Base-by-base conservation (phyloP, 2,797 vertebrate genomes). In the Hypotaenidia philippensis region DNA sequence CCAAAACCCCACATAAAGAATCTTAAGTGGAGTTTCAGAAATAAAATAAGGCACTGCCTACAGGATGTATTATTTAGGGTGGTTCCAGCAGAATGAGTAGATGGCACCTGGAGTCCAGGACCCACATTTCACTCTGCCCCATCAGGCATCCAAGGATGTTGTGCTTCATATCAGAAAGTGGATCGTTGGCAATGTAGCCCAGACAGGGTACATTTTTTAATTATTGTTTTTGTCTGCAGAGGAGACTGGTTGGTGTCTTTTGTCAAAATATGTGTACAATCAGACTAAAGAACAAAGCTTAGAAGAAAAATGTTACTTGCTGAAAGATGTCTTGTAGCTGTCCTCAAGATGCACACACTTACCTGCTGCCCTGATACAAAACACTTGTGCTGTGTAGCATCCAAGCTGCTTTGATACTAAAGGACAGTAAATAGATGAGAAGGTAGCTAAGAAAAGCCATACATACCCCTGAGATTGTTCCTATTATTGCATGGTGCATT, bases 351-450 rank as follows among this genome's bases (percentile, higher is more conserved):
- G 27, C 11, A 29, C 56, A 47, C 21, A n/a, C 11, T 31, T 69
- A 69, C 16, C 8, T 0, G 0, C 27, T 78, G 61, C 45, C 45
- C 40, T 34, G 40, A 55, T 31, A 44, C 31, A 59, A 74, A 69
- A 55, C 18, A 25, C 27, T 23, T 1, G 0, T n/a, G 55, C 53
- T 57, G 57, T 52, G 36, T 11, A 38, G 19, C 0, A 0, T 65
- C 61, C 84, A 59, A 26, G 27, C 22, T 25, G 26, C 55, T 71
- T 49, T 57, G 63, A 55, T 49, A 47, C 47, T 15, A 79, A 61
- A 66, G 21, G 25, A 47, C 38, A 61, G 52, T 53, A 83, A 86
- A 61, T 5, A 69, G 26, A 17, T 45, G 27, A 4, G 2, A 25
- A 71, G 57, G 49, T 19, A 71, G 52, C 68, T 25, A 34, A 66